Percentiles rank a stretch among this genome's conserved stretches.
phyloP scores from a whole-genome alignment of 1,140 invertebrate genomes.

The Hyles euphorbiae region DNA sequence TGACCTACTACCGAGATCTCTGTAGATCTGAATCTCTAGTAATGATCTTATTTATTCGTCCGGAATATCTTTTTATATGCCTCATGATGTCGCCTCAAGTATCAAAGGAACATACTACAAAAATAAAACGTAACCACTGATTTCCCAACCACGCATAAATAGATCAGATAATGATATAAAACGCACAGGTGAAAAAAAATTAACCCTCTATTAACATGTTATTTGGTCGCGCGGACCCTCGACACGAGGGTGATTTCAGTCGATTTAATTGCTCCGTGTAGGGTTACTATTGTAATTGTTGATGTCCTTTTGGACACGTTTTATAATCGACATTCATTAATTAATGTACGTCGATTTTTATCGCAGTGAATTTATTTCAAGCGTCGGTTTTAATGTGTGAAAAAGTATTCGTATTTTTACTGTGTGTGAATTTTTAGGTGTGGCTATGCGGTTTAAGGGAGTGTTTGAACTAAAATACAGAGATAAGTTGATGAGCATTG shows the following conservation, averaged over 20 bases:
- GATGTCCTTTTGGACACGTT: conserved; percentile 17
- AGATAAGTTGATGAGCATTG: no score
- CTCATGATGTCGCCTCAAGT: no score
- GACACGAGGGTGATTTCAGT: conserved; percentile 13
- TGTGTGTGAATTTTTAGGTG: no score
- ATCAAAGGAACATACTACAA: neutral
- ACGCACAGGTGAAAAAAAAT: conserved; percentile 20
- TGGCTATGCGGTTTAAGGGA: no score
- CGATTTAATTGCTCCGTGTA: conserved; percentile 32
- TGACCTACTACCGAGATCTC: no score
- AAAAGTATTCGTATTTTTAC: no score
- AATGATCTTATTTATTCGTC: no score
- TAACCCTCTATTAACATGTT: conserved; percentile 40
- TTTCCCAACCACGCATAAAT: conserved; percentile 25
- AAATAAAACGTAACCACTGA: neutral
- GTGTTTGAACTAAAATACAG: no score
- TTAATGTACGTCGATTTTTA: conserved; percentile 13
- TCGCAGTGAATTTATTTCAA: neutral
- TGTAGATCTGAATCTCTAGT: no score
- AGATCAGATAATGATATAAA: conserved; percentile 12
- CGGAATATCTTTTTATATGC: no score
- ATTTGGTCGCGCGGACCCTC: conserved; percentile 37
- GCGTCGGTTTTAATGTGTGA: no score
- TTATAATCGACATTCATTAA: conserved; percentile 25
- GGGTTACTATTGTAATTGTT: conserved; percentile 28